Conservation (phyloP, 2,888 invertebrate species). For the Chalcosyrphus nemorum region DNA sequence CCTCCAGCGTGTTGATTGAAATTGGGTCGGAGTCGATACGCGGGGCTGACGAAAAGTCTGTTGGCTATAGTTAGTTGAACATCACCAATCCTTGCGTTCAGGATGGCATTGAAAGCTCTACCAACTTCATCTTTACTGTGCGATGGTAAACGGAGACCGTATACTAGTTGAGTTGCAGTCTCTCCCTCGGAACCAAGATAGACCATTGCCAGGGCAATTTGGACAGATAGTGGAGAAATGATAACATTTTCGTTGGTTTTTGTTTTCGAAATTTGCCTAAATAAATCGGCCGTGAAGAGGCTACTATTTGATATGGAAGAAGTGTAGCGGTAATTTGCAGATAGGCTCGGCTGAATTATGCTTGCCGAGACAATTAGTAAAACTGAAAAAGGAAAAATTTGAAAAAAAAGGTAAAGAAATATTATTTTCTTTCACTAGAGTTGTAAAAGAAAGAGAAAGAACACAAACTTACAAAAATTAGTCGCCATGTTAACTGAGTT, state of each 20-base stretch:
- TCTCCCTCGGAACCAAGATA: conserved; percentile 87
- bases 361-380: too few species aligned
- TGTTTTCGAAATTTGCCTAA: conserved; percentile 70
- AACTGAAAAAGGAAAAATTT: too few species aligned
- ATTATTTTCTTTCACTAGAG: too few species aligned
- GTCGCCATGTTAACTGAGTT: too few species aligned
- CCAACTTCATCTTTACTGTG: conserved; percentile 75
- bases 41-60: conserved; percentile 86
- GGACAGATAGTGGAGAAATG: conserved; percentile 84
- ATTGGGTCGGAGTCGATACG: conserved; percentile 83
- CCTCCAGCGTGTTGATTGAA: conserved; percentile 85
- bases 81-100: conserved; percentile 66
- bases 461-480: too few species aligned
- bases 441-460: too few species aligned
- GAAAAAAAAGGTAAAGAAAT: too few species aligned
- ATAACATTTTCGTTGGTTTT: conserved; percentile 75
- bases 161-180: conserved; percentile 81
- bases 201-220: conserved; percentile 87
- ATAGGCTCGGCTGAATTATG: too few species aligned
- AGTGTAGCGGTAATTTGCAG: too few species aligned
- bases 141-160: conserved; percentile 74
- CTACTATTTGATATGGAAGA: too few species aligned
- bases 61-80: conserved; percentile 85
- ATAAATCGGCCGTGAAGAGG: conserved; percentile 81
- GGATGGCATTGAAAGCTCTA: conserved; percentile 75